Percentiles rank a stretch among this genome's conserved stretches.
Evolutionary conservation across 2,888 invertebrate genomes (phyloP).

Genomic region (Zhuqinia jingwanae): DNA sequence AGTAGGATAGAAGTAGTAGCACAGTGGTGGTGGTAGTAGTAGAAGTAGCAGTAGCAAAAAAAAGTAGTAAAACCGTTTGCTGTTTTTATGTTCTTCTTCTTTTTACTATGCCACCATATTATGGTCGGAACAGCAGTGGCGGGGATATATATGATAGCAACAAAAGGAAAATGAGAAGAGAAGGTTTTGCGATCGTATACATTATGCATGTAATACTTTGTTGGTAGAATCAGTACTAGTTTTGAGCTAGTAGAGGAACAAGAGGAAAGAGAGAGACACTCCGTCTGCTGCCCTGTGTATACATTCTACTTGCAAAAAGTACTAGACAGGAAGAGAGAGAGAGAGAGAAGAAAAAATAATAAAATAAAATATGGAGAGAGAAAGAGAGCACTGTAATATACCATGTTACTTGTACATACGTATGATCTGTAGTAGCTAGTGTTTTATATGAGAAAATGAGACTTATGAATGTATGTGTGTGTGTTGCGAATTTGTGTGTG

Average conservation of each 20-base stretch:
- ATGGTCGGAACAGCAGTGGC: slow-evolving; percentile 1
- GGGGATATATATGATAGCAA: neutral
- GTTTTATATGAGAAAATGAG: slow-evolving; percentile 2
- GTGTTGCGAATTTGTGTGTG: slow-evolving; percentile 21
- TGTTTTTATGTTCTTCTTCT: slow-evolving; percentile 29
- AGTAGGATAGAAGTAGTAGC: too few species aligned
- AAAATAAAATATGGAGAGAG: slow-evolving; percentile 2
- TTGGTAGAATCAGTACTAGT: slow-evolving; percentile 38
- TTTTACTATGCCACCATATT: slow-evolving; percentile 40
- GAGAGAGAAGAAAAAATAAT: neutral
- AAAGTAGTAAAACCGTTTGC: slow-evolving; percentile 45
- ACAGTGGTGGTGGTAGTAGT: too few species aligned
- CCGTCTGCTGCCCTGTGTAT: too few species aligned
- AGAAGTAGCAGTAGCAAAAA: neutral
- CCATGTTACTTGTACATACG: neutral
- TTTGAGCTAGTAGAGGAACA: slow-evolving; percentile 21
- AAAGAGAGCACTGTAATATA: slow-evolving; percentile 29
- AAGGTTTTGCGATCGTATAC: slow-evolving; percentile 55
- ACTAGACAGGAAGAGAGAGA: slow-evolving; percentile 9
- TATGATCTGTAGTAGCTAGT: neutral
- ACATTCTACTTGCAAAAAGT: slow-evolving; percentile 25
- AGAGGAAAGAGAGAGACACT: slow-evolving; percentile 16
- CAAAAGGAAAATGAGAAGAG: slow-evolving; percentile 18
- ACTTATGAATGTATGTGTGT: slow-evolving; percentile 23
- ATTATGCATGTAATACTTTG: slow-evolving; percentile 61